These are phyloP conservation scores for Drepana falcataria DNA, from an alignment of 2,888 invertebrate species.

Conservation along the genomic window DNA sequence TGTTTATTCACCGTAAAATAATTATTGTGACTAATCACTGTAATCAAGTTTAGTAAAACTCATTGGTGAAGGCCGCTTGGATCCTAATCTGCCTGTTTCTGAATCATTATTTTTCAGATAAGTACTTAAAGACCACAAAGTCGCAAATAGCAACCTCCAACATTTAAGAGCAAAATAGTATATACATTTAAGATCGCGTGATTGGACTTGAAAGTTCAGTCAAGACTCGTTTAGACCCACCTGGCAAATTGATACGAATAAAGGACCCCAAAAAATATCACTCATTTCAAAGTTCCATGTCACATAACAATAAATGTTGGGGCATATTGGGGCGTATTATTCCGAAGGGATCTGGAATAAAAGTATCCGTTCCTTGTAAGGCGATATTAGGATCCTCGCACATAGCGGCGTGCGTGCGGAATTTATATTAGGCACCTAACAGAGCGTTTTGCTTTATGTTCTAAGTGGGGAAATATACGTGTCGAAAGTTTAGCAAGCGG, in stretches of 20 bases:
- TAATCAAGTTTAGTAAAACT: too few species aligned
- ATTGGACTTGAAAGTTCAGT: neutral
- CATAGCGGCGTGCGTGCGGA: constrained; percentile 53
- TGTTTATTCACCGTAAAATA: too few species aligned
- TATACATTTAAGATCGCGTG: too few species aligned
- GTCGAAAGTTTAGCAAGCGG: constrained; percentile 7
- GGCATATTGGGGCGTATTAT: constrained; percentile 35
- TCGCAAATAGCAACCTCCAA: too few species aligned
- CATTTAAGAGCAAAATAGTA: too few species aligned
- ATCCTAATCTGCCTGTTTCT: too few species aligned
- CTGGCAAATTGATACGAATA: neutral
- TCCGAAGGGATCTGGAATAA: constrained; percentile 44
- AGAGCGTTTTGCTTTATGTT: constrained; percentile 60
- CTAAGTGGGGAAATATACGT: constrained; percentile 20
- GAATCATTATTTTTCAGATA: too few species aligned
- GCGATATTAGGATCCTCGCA: constrained; percentile 58
- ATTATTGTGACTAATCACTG: too few species aligned
- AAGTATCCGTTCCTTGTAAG: constrained; percentile 45
- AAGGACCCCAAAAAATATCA: neutral
- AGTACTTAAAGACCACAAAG: too few species aligned
- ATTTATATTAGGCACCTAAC: constrained; percentile 65
- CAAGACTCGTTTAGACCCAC: neutral
- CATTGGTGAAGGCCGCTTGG: too few species aligned
- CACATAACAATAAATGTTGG: constrained; percentile 25
- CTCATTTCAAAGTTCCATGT: constrained; percentile 2